Conservation (phyloP, 2,113 vertebrate genomes). For the Apteryx mantelli region DNA sequence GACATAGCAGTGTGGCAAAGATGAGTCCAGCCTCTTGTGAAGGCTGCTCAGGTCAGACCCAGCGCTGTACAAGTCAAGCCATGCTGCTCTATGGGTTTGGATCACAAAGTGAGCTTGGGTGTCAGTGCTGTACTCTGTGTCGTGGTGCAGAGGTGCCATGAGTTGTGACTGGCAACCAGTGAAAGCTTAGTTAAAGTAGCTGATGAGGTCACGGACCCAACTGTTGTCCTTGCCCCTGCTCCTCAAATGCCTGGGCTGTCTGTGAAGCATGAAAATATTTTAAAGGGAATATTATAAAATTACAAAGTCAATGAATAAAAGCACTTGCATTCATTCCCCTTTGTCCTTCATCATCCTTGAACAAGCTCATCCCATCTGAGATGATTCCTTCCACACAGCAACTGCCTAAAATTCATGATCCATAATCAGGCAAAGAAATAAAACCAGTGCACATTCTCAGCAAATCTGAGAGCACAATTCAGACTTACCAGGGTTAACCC, state of each 20-base stretch:
- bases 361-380: neutral
- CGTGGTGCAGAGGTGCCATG: neutral
- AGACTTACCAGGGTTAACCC: neutral
- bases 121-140: accelerated
- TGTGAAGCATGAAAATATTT: neutral
- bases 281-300: neutral
- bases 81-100: neutral
- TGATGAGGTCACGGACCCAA: neutral
- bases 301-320: neutral
- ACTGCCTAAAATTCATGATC: neutral
- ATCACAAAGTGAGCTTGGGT: too few relatives aligned
- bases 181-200: neutral
- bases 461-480: neutral
- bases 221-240: neutral
- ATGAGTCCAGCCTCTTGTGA: neutral
- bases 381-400: neutral
- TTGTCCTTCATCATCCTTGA: neutral
- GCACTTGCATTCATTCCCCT: neutral
- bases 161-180: neutral
- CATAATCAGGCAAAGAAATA: neutral
- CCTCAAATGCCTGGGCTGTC: neutral
- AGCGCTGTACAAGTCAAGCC: neutral
- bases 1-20: neutral
- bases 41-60: neutral
- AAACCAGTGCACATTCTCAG: neutral